Percentiles rank a stretch among this genome's conserved stretches.
phyloP scores from a whole-genome alignment of 2,797 vertebrate species.

The Sitta carolinensis region DNA sequence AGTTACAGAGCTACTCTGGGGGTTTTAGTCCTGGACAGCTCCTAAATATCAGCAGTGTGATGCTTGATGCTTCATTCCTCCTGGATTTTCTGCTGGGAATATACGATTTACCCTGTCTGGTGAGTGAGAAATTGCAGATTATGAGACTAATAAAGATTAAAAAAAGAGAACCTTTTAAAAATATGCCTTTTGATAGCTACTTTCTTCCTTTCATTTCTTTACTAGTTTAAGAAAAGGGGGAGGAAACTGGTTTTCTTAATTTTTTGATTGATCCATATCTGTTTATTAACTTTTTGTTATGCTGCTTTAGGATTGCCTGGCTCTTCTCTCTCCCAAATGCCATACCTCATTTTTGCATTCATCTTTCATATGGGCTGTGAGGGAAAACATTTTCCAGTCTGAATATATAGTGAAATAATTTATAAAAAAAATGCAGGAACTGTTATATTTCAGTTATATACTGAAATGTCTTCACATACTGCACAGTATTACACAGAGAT shows the following conservation, averaged over 20 bases:
- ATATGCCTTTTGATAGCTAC: not conserved
- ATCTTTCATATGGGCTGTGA: not conserved
- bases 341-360: not conserved
- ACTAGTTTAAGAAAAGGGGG: not conserved
- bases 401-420: not conserved
- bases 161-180: not conserved
- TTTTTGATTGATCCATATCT: not conserved
- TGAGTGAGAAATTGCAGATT: not conserved
- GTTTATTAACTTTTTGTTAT: not conserved
- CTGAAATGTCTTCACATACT: not conserved
- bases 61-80: not conserved
- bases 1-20: not conserved
- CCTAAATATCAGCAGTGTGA: not conserved
- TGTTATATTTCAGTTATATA: not conserved
- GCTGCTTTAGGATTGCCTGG: not conserved
- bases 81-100: not conserved
- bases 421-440: not conserved
- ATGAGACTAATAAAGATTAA: not conserved
- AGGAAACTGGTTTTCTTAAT: not conserved
- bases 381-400: not conserved
- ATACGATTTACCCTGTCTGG: not conserved
- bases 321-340: not conserved
- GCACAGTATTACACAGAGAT: not conserved
- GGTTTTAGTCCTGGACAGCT: not conserved
- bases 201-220: not conserved